phyloP scores from a whole-genome alignment of 2,113 vertebrate genomes.

The Sclerurus mexicanus region DNA sequence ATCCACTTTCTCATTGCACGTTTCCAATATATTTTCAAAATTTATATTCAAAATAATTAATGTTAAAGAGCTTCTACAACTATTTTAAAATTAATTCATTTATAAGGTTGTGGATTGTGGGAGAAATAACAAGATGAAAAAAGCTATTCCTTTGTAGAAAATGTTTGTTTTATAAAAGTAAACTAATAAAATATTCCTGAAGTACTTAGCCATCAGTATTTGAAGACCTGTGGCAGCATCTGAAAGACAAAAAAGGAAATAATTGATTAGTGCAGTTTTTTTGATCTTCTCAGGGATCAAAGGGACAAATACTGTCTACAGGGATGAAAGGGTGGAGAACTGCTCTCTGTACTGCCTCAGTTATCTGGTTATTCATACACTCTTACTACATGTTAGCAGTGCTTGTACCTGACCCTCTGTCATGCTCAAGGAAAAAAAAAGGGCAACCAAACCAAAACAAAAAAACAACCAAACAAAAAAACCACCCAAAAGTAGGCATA shows the following conservation, averaged over 20 bases:
- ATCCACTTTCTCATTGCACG: background rate
- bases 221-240: conserved; percentile 56
- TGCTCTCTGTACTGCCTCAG: conserved; percentile 31
- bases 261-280: conserved; percentile 67
- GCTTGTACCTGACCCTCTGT: conserved; percentile 31
- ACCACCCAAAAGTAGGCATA: background rate
- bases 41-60: background rate
- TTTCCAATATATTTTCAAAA: background rate
- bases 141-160: conserved; percentile 1
- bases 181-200: conserved; percentile 57
- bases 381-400: background rate
- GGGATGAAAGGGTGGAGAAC: conserved; percentile 58
- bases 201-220: conserved; percentile 43
- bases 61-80: background rate
- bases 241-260: conserved; percentile 65
- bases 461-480: background rate
- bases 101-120: background rate
- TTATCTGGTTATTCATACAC: conserved; percentile 58
- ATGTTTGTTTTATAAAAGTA: conserved; percentile 46
- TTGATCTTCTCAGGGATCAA: conserved; percentile 67
- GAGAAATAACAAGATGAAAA: background rate
- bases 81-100: background rate
- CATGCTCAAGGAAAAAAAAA: background rate
- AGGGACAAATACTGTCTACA: conserved; percentile 66
- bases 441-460: background rate